Evolutionary conservation across 2,113 vertebrate genomes (phyloP), one percentile per base, ranked within the genome.

Genomic region (Marcusenius ussheri): DNA sequence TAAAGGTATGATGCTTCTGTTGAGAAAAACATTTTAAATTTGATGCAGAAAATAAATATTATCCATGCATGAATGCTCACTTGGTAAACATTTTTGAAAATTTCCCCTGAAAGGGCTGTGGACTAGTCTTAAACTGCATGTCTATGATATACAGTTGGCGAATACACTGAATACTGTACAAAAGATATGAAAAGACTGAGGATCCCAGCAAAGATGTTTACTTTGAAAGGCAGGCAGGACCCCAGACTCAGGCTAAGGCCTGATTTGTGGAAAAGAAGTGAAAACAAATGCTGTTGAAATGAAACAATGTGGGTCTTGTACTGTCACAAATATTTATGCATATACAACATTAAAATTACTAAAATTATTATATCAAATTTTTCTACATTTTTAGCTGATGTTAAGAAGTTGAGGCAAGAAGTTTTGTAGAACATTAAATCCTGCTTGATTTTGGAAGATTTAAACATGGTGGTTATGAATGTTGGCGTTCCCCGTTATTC

Each of bases 401-500:
- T 66, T 3, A 66, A 11, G 24, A 70, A 5, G 27, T 10, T 70
- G 62, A 86, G 83, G 21, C 83, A 49, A 50, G 45, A 58, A 53
- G 49, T 10, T 39, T 56, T 19, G 27, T 35, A 27, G 27, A 53
- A 87, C 35, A 3, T 39, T 56, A 27, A 50, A 50, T 86, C 45
- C 5, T 35, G 47, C 27, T 39, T 53, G 46, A 31, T 56, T 87
- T 53, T 39, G 51, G 31, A 53, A 51, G 27, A 35, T 87, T 53
- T 56, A 31, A 56, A 87, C 86, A 39, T 58, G 15, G 4, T 35
- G 49, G 49, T 35, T 56, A 56, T 87, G 86, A 53, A 35, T 53
- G 47, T 53, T n/a, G 93, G 80, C 85, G 88, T 91, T 62, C 91
- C 91, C 92, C 93, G 94, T 92, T 94, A 94, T 95, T 95, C 93